phyloP scores from a whole-genome alignment of 1,140 invertebrate genomes.

The Paraescarpia echinospica region DNA sequence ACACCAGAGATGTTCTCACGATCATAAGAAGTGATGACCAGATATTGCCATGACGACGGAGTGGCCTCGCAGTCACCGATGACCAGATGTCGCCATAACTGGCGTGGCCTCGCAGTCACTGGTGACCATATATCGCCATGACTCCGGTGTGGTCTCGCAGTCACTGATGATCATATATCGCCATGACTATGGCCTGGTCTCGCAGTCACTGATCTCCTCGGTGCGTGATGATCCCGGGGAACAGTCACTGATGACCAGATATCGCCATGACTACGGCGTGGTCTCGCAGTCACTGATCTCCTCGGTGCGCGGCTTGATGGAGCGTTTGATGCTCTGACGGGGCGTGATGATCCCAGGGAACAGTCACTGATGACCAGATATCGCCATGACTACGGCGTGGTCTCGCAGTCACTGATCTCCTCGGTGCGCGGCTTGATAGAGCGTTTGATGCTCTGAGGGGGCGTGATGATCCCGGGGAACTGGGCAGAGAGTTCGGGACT shows the following conservation, averaged over 20 bases:
- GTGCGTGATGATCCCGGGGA: slow-evolving; percentile 23
- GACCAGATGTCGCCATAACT: too few relatives aligned
- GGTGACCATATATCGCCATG: neutral
- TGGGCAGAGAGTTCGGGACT: slow-evolving; percentile 28
- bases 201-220: too few relatives aligned
- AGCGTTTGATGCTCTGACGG: slow-evolving; percentile 25
- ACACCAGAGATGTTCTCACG: too few relatives aligned
- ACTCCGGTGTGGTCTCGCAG: neutral
- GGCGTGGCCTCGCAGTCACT: too few relatives aligned
- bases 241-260: too few relatives aligned
- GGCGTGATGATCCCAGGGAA: slow-evolving; percentile 26
- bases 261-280: too few relatives aligned
- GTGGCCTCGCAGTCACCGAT: too few relatives aligned
- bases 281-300: too few relatives aligned
- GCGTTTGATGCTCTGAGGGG: slow-evolving; percentile 27
- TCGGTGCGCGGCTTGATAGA: neutral
- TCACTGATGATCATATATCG: too few relatives aligned
- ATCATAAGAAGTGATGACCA: too few relatives aligned
- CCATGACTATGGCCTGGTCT: too few relatives aligned
- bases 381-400: neutral
- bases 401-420: neutral
- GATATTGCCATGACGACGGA: too few relatives aligned
- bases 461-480: slow-evolving; percentile 23
- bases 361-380: neutral
- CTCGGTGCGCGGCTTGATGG: neutral